A percentile compares a stretch with the other conserved stretches of the same genome.
phyloP scores from a whole-genome alignment of 23 tunicate genomes.

The Pegea sp. region DNA sequence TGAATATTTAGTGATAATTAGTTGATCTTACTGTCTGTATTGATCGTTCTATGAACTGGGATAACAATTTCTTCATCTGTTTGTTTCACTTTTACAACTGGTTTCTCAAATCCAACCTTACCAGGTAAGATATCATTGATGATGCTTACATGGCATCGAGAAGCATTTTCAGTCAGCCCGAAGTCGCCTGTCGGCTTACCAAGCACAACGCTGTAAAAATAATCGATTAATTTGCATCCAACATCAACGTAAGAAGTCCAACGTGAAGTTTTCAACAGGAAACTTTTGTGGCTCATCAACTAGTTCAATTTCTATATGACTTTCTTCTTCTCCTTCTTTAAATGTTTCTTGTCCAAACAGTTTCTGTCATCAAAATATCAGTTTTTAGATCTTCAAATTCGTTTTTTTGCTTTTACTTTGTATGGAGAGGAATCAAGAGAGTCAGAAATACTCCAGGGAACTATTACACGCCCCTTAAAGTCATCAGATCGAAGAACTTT shows the following conservation, averaged over 20 bases:
- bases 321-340: constrained; percentile 21
- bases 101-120: constrained; percentile 16
- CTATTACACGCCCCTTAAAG: neutral
- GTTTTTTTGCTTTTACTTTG: too few species aligned
- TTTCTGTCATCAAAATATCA: constrained; percentile 5
- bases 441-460: constrained; percentile 1
- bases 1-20: too few species aligned
- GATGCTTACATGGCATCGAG: constrained; percentile 50
- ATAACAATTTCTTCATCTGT: constrained; percentile 39
- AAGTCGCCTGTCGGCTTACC: constrained; percentile 80
- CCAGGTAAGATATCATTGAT: constrained; percentile 64
- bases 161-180: constrained; percentile 16
- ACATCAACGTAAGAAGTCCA: neutral
- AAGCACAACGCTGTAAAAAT: constrained; percentile 26
- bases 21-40: constrained; percentile 41
- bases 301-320: constrained; percentile 10
- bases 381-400: too few species aligned
- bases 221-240: neutral
- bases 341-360: constrained; percentile 22
- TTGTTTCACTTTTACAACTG: constrained; percentile 26
- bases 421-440: too few species aligned
- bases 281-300: neutral
- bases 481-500: neutral
- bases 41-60: constrained; percentile 23
- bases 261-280: neutral